Base-by-base conservation (phyloP, 1,140 invertebrate species). In the Gryllus bimaculatus region DNA sequence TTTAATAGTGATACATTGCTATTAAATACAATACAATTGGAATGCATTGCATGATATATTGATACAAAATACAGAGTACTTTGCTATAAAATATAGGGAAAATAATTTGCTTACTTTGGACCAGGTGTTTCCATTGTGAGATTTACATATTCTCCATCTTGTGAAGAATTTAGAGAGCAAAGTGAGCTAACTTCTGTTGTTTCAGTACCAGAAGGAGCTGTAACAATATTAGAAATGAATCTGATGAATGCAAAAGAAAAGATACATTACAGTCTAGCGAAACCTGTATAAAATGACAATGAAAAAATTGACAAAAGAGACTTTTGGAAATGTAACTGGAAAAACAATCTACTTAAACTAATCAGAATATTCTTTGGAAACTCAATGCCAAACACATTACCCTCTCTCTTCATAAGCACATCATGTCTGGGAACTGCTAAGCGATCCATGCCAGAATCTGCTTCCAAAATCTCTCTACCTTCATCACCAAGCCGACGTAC, bases 121-220 rank as follows among this genome's bases (percentile, higher is more conserved):
- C 75, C 84, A 83, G 81, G 83, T 78, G 80, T 84, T 77, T 84
- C 83, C 18, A 84, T 82, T 82, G 84, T 84, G 79, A 87, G 83
- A 81, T 86, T 88, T 74, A 87, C 86, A 82, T 88, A 88, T 81
- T 89, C 88, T 75, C 88, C 89, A 49, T 87, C 86, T 79, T 88
- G 87, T 47, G 86, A 87, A 8, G 89, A 90, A 80, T 88, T 90
- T 48, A 90, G 83, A 75, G 89, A 90, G 83, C 87, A 90, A 81
- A 90, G 83, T 49, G 89, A 90, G 83, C 87, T 87, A 54, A 89
- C 86, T 81, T 90, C 89, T 10, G 89, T 90, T 74, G 88, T 90
- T 83, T 89, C 88, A 66, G 87, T 88, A 77, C 86, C 84, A 66
- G 89, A 89, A 39, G 87, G 85, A 81, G 86, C 88, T 89, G 83